Evolutionary conservation across 2,113 vertebrate species (phyloP).

Genomic region (Sinocyclocheilus maitianheensis): DNA sequence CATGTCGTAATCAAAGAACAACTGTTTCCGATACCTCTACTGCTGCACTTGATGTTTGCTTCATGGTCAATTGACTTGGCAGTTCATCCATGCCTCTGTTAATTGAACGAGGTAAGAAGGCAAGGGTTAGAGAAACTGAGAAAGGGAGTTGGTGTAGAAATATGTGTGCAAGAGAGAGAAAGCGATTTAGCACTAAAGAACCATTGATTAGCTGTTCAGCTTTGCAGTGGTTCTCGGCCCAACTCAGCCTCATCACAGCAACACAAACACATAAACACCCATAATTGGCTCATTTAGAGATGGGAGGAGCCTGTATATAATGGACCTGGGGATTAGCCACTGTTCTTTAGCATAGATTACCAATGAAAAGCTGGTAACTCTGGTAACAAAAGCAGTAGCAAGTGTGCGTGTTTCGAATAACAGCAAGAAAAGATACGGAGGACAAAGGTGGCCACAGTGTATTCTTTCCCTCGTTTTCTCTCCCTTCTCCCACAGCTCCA

Average conservation of each 20-base stretch:
- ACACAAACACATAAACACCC: slow-evolving; percentile 75
- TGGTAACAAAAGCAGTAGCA: neutral
- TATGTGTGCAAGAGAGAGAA: slow-evolving; percentile 37
- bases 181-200: slow-evolving; percentile 60
- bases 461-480: neutral
- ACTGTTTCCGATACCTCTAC: slow-evolving; percentile 47
- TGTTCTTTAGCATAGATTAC: slow-evolving; percentile 39
- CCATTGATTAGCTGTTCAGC: slow-evolving; percentile 75
- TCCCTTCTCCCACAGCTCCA: slow-evolving; percentile 24
- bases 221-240: slow-evolving; percentile 72
- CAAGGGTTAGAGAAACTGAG: slow-evolving; percentile 14
- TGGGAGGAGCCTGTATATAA: slow-evolving; percentile 54
- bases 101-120: slow-evolving; percentile 68
- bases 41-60: slow-evolving; percentile 67
- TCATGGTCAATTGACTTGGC: slow-evolving; percentile 77
- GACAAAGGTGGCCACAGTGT: slow-evolving; percentile 6
- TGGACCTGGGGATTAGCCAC: slow-evolving; percentile 40
- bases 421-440: slow-evolving; percentile 26
- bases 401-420: slow-evolving; percentile 55
- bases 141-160: slow-evolving; percentile 50
- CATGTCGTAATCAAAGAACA: slow-evolving; percentile 47
- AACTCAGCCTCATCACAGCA: slow-evolving; percentile 70
- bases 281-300: slow-evolving; percentile 74
- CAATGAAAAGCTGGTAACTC: slow-evolving; percentile 57
- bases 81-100: slow-evolving; percentile 69